phyloP scores from a whole-genome alignment of 2,113 vertebrate species.

The Caretta caretta region DNA sequence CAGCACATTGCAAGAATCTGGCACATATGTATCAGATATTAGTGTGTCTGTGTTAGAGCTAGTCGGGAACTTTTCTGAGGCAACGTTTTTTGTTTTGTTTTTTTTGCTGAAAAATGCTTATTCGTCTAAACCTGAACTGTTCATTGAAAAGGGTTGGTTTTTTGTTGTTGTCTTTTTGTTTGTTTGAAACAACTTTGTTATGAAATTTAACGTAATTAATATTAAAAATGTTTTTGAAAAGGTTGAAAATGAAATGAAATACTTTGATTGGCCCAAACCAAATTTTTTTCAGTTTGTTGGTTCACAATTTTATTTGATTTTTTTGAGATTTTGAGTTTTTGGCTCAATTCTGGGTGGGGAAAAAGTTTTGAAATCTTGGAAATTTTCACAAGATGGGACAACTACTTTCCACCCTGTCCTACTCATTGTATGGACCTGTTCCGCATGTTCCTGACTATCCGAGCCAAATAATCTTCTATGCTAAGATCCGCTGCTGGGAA shows the following conservation, averaged over 20 bases:
- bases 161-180: neutral
- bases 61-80: neutral
- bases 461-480: constrained; percentile 1
- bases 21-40: neutral
- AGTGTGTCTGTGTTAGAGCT: neutral
- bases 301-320: neutral
- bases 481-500: neutral
- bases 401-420: neutral
- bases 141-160: neutral
- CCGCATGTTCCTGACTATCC: neutral
- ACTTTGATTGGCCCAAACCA: neutral
- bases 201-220: neutral
- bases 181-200: neutral
- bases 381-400: neutral
- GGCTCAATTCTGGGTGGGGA: neutral
- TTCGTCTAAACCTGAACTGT: neutral
- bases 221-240: neutral
- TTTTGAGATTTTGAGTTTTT: neutral
- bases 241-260: neutral
- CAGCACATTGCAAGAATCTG: neutral
- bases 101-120: neutral
- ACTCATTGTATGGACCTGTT: neutral
- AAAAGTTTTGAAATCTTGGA: neutral
- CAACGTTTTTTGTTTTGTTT: neutral
- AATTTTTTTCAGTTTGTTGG: neutral